Percentiles rank a stretch among this genome's conserved stretches.
Evolutionary conservation across 1,140 invertebrate species (phyloP).

Genomic region (Drosophila nannoptera): DNA sequence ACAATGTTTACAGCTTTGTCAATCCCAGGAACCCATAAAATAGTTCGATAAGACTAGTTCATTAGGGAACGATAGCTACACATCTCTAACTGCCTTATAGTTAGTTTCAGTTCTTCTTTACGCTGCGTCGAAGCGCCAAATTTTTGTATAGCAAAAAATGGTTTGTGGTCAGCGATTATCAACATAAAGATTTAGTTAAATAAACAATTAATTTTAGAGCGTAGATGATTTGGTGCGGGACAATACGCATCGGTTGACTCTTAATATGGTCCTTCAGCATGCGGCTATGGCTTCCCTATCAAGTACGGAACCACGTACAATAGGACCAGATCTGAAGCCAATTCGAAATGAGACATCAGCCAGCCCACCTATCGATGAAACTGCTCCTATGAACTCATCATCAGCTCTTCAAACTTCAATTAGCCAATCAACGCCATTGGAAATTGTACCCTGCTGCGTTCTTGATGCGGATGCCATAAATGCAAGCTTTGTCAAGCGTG

Average conservation of each 20-base stretch:
- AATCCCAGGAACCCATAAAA: not conserved
- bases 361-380: not conserved
- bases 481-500: slow-evolving; percentile 49
- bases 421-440: not conserved
- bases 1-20: not conserved
- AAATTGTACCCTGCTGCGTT: slow-evolving; percentile 10
- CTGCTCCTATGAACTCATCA: not conserved
- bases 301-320: slow-evolving; percentile 38
- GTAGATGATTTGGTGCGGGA: slow-evolving; percentile 45
- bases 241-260: slow-evolving; percentile 18
- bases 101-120: not conserved
- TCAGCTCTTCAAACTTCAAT: too few relatives aligned
- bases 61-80: not conserved
- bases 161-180: slow-evolving; percentile 6
- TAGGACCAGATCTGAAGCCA: slow-evolving; percentile 50
- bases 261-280: slow-evolving; percentile 49
- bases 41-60: slow-evolving; percentile 5
- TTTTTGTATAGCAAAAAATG: slow-evolving; percentile 10
- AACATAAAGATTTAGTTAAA: not conserved
- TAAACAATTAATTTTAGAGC: slow-evolving; percentile 37
- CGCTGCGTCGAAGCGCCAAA: slow-evolving; percentile 3
- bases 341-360: not conserved
- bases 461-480: slow-evolving; percentile 48
- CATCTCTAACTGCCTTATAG: not conserved
- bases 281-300: slow-evolving; percentile 44